Evolutionary conservation across 2,888 invertebrate species (phyloP).

Genomic region (Odontocerum albicorne): DNA sequence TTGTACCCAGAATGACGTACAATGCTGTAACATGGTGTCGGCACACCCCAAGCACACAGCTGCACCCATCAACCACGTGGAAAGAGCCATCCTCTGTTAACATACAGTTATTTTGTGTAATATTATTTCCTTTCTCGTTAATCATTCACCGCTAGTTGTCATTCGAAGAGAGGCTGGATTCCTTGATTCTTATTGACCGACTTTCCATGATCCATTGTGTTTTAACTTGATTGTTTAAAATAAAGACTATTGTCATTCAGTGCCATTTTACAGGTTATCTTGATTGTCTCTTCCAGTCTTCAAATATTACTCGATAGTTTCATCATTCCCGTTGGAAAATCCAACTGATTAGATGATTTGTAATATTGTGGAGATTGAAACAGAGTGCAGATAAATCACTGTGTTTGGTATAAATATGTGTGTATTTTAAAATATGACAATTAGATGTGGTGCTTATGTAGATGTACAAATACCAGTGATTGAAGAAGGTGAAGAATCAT

Average conservation of each 20-base stretch:
- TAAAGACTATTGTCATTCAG: constrained; percentile 9
- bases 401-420: not conserved
- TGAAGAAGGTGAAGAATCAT: constrained; percentile 12
- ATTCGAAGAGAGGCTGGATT: constrained; percentile 19
- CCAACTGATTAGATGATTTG: not conserved
- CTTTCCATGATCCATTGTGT: too few relatives aligned
- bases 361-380: not conserved
- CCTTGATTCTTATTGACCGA: too few relatives aligned
- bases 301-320: too few relatives aligned
- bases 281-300: too few relatives aligned
- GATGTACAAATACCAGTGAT: constrained; percentile 32
- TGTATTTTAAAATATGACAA: too few relatives aligned
- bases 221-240: too few relatives aligned
- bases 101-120: constrained; percentile 29
- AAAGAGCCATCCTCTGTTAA: constrained; percentile 55
- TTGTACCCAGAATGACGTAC: constrained; percentile 51
- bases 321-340: not conserved
- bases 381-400: not conserved
- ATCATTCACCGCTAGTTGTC: not conserved
- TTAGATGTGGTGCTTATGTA: constrained; percentile 25
- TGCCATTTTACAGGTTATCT: constrained; percentile 15
- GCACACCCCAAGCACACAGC: constrained; percentile 46
- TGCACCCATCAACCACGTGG: constrained; percentile 47
- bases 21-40: constrained; percentile 43
- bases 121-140: not conserved